A percentile compares a stretch with the other conserved stretches of the same genome.
These are phyloP conservation scores for Alosa sapidissima DNA, from an alignment of 2,797 vertebrate genomes.

Conservation along the genomic window DNA sequence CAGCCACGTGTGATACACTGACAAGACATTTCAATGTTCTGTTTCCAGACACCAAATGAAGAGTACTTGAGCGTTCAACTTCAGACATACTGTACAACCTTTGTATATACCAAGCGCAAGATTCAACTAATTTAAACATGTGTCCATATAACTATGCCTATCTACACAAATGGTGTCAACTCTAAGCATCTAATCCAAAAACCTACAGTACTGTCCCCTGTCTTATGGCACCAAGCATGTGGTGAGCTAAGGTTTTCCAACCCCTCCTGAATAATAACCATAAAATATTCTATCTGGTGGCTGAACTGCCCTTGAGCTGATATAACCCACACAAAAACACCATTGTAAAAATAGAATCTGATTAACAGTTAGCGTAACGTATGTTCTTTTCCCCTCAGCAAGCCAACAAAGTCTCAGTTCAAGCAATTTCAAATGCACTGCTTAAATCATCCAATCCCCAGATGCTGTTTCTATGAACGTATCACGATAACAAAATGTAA, in stretches of 20 bases:
- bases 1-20: not conserved
- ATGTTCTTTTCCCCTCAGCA: not conserved
- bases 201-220: too few species aligned
- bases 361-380: not conserved
- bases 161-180: not conserved
- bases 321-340: not conserved
- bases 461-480: not conserved
- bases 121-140: not conserved
- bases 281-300: constrained; percentile 8
- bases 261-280: not conserved
- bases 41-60: not conserved
- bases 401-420: not conserved
- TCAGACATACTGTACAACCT: not conserved
- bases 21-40: not conserved
- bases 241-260: not conserved
- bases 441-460: not conserved
- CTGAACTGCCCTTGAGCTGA: not conserved
- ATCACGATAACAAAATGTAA: not conserved
- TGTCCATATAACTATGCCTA: constrained; percentile 2
- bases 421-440: not conserved
- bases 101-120: not conserved
- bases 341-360: constrained; percentile 10
- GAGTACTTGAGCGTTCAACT: not conserved
- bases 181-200: not conserved
- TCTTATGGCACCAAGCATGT: not conserved